Conservation (phyloP, 2,888 invertebrate species). For the Hydrotaea cyrtoneurina region DNA sequence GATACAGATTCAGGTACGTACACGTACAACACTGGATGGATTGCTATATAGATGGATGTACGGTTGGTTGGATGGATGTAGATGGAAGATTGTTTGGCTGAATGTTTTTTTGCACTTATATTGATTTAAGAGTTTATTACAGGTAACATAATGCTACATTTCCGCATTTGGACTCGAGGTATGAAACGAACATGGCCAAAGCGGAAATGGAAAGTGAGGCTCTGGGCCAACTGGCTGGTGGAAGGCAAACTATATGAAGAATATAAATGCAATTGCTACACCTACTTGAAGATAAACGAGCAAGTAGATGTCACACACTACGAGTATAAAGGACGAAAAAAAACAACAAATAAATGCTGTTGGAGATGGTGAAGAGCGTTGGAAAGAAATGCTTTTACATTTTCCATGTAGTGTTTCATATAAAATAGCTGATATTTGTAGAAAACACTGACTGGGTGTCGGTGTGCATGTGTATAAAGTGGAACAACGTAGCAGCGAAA, state of each 20-base stretch:
- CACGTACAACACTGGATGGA: background rate
- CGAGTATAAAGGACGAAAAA: conserved; percentile 6
- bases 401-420: background rate
- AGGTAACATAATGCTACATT: conserved; percentile 63
- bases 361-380: background rate
- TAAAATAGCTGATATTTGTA: background rate
- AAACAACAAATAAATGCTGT: background rate
- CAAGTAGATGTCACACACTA: conserved; percentile 14
- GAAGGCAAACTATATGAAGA: conserved; percentile 22
- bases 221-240: background rate
- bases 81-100: conserved; percentile 17
- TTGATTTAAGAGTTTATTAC: conserved; percentile 64
- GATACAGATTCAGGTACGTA: background rate
- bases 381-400: conserved; percentile 2
- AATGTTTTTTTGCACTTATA: conserved; percentile 57
- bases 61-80: conserved; percentile 5
- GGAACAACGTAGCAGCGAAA: background rate
- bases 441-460: background rate
- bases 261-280: conserved; percentile 61
- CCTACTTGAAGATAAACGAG: conserved; percentile 53
- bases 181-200: conserved; percentile 1
- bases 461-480: background rate
- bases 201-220: conserved; percentile 9
- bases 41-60: background rate
- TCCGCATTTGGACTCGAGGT: conserved; percentile 44